A percentile compares a stretch with the other conserved stretches of the same genome.
phyloP scores from a whole-genome alignment of 2,888 invertebrate species.

The Mechanitis messenoides region DNA sequence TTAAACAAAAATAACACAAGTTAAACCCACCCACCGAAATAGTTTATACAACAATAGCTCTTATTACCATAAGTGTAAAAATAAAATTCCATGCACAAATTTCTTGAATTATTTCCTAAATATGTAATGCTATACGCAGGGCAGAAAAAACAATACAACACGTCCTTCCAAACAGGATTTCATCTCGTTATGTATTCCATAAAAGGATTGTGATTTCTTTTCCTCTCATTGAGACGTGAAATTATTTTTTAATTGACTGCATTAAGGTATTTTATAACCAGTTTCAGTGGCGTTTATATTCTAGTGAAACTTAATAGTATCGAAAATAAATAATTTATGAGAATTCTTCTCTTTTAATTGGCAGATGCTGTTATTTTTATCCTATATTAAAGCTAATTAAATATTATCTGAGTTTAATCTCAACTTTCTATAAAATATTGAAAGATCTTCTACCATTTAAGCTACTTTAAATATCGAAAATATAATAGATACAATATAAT shows the following conservation, averaged over 20 bases:
- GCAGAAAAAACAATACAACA: slow-evolving; percentile 49
- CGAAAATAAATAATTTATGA: slow-evolving; percentile 4
- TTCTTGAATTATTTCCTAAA: slow-evolving; percentile 29
- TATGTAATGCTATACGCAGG: slow-evolving; percentile 33
- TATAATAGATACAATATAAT: too few relatives aligned
- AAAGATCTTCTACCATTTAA: too few relatives aligned
- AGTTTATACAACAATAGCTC: slow-evolving; percentile 19
- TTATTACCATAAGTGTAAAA: slow-evolving; percentile 21
- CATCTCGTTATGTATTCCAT: slow-evolving; percentile 52
- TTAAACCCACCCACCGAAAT: slow-evolving; percentile 20
- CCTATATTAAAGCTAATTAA: too few relatives aligned
- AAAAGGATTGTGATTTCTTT: slow-evolving; percentile 51
- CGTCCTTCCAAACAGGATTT: slow-evolving; percentile 48
- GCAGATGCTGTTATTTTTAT: too few relatives aligned
- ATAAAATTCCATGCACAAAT: slow-evolving; percentile 16
- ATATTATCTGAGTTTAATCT: too few relatives aligned
- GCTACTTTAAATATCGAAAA: too few relatives aligned
- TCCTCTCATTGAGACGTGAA: slow-evolving; percentile 41
- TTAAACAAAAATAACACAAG: slow-evolving; percentile 43
- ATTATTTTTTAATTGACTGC: slow-evolving; percentile 42
- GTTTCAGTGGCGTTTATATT: slow-evolving; percentile 23
- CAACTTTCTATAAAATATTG: too few relatives aligned
- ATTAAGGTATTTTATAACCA: slow-evolving; percentile 32
- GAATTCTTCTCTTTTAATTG: neutral
- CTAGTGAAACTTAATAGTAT: slow-evolving; percentile 20